Percentiles rank a stretch among this genome's conserved stretches.
phyloP scores from a whole-genome alignment of 2,797 vertebrate species.

The Gambelia wislizenii region DNA sequence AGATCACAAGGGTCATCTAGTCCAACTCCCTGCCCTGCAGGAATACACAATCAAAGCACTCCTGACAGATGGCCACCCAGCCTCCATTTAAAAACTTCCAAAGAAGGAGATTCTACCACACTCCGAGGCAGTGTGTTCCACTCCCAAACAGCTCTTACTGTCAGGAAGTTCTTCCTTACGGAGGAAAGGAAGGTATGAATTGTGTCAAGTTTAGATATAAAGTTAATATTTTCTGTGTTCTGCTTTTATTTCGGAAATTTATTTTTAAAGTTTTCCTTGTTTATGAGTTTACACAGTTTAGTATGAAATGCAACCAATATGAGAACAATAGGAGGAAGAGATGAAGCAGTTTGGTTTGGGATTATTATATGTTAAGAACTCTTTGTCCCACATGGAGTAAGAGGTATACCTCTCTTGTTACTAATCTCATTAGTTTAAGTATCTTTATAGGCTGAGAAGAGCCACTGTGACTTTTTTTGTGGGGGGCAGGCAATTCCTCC shows the following conservation, averaged over 20 bases:
- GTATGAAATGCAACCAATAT: background rate
- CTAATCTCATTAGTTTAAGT: background rate
- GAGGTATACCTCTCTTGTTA: background rate
- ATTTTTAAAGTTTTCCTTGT: background rate
- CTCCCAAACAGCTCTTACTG: too few species aligned
- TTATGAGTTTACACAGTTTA: constrained; percentile 1
- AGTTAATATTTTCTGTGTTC: background rate
- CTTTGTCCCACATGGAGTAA: background rate
- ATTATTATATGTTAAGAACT: background rate
- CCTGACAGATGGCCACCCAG: too few species aligned
- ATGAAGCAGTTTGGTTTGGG: background rate
- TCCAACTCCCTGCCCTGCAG: too few species aligned
- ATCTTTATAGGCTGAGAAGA: background rate
- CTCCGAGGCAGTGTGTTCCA: too few species aligned
- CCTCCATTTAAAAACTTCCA: too few species aligned
- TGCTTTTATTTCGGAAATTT: background rate
- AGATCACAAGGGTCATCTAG: too few species aligned
- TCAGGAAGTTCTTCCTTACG: too few species aligned
- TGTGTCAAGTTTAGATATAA: background rate
- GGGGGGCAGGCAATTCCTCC: too few species aligned
- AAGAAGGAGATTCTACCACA: too few species aligned
- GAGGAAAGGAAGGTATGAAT: background rate
- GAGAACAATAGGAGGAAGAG: background rate
- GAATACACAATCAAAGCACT: too few species aligned
- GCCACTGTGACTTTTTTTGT: too few species aligned